These are phyloP conservation scores for Sesia apiformis DNA, from an alignment of 2,888 invertebrate genomes.

Conservation along the genomic window DNA sequence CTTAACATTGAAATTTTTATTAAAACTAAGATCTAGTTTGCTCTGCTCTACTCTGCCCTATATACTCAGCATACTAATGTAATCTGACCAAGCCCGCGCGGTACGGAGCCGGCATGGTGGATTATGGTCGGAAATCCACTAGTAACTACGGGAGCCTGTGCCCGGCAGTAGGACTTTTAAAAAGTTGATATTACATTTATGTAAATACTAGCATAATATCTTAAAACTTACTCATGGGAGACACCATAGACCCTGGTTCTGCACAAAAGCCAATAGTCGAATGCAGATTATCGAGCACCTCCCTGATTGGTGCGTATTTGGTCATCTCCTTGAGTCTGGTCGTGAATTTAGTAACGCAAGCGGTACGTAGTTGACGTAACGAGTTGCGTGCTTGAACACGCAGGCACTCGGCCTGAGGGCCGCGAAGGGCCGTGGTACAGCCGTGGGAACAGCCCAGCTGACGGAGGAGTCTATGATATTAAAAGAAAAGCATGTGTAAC, in stretches of 20 bases:
- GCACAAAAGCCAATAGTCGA: constrained; percentile 96
- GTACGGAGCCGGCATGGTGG: too few species aligned
- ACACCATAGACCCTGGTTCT: constrained; percentile 89
- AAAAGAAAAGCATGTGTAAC: neutral
- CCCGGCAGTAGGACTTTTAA: too few species aligned
- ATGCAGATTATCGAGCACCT: constrained; percentile 95
- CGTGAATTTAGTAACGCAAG: constrained; percentile 66
- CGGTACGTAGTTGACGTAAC: constrained; percentile 83
- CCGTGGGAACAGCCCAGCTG: constrained; percentile 95
- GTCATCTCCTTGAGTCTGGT: constrained; percentile 82
- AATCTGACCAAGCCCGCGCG: too few species aligned
- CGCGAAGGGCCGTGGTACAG: constrained; percentile 88
- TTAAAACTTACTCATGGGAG: constrained; percentile 86
- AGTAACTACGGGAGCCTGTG: too few species aligned
- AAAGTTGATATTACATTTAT: too few species aligned
- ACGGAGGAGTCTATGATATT: constrained; percentile 79
- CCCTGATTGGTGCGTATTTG: constrained; percentile 82
- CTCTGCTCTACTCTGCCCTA: too few species aligned
- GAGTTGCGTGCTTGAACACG: constrained; percentile 84
- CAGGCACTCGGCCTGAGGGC: constrained; percentile 92
- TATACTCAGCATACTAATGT: too few species aligned
- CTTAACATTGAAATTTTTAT: too few species aligned
- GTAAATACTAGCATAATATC: too few species aligned
- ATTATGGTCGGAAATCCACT: too few species aligned
- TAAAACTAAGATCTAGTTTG: too few species aligned